These are phyloP conservation scores for Chloromyia formosa DNA, from an alignment of 2,888 invertebrate species.

Conservation along the genomic window DNA sequence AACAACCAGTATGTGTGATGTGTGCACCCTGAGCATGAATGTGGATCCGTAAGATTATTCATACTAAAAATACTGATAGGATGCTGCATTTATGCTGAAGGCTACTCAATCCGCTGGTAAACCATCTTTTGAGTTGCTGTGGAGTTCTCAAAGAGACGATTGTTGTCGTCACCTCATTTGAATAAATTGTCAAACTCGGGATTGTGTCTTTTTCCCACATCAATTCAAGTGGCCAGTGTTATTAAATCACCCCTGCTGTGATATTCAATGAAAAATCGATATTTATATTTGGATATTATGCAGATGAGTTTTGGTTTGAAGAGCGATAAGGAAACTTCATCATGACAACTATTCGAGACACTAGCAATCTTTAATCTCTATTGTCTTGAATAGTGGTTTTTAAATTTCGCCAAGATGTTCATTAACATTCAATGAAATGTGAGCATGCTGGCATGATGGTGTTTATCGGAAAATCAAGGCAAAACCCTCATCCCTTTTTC, in stretches of 20 bases:
- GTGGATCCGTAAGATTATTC: not conserved
- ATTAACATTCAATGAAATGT: no score
- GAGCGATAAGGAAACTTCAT: no score
- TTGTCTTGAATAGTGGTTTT: no score
- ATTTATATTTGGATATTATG: not conserved
- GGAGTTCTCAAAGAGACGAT: not conserved
- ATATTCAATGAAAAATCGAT: constrained; percentile 7
- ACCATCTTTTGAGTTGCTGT: not conserved
- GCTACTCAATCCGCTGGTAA: not conserved
- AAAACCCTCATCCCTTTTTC: no score
- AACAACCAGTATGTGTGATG: not conserved
- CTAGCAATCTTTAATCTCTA: no score
- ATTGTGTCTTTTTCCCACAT: constrained; percentile 10
- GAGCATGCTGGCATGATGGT: no score
- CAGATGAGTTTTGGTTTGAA: not conserved
- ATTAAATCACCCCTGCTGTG: not conserved
- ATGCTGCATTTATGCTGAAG: not conserved
- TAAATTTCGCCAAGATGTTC: no score
- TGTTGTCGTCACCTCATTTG: constrained; percentile 1
- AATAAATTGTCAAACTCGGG: not conserved
- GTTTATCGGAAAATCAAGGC: no score
- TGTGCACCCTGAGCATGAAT: not conserved
- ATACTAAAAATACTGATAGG: not conserved
- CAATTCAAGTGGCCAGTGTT: not conserved
- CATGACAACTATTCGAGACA: no score